Percentiles rank a stretch among this genome's conserved stretches.
Conservation (phyloP, 2,113 vertebrate genomes). For the Reinhardtius hippoglossoides region DNA sequence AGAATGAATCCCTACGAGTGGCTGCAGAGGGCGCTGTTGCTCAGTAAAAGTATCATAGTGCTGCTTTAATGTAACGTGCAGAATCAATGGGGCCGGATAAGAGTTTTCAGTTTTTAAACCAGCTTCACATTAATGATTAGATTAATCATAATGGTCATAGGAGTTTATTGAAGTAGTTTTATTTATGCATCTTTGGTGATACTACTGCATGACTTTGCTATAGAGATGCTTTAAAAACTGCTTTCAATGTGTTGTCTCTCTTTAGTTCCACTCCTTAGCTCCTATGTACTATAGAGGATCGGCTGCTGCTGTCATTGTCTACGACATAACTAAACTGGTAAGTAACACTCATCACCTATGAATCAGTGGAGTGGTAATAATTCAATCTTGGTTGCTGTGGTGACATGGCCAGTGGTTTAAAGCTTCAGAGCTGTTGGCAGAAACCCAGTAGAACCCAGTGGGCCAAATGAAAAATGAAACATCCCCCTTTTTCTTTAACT, state of each 20-base stretch:
- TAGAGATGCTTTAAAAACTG: neutral
- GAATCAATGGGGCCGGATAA: no score
- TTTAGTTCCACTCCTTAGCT: constrained; percentile 96
- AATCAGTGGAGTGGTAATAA: neutral
- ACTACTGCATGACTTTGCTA: neutral
- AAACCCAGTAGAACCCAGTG: no score
- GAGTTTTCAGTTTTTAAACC: no score
- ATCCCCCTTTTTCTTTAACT: neutral
- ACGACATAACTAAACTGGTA: constrained; percentile 98
- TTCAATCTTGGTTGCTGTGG: neutral
- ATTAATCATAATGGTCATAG: neutral
- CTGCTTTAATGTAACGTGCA: no score
- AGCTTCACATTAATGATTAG: neutral
- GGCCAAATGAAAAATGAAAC: neutral
- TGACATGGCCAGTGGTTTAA: neutral
- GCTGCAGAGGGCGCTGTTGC: no score
- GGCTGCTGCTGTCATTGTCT: constrained; percentile 96
- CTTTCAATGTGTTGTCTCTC: constrained; percentile 13
- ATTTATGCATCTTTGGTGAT: no score
- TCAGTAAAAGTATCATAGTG: no score
- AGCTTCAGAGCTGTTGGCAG: no score
- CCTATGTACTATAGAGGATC: constrained; percentile 99
- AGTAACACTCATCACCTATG: constrained; percentile 31
- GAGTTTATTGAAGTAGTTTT: neutral
- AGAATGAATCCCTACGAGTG: no score